These are phyloP conservation scores for Hemicordylus capensis DNA, from an alignment of 2,113 vertebrate species.

Conservation along the genomic window DNA sequence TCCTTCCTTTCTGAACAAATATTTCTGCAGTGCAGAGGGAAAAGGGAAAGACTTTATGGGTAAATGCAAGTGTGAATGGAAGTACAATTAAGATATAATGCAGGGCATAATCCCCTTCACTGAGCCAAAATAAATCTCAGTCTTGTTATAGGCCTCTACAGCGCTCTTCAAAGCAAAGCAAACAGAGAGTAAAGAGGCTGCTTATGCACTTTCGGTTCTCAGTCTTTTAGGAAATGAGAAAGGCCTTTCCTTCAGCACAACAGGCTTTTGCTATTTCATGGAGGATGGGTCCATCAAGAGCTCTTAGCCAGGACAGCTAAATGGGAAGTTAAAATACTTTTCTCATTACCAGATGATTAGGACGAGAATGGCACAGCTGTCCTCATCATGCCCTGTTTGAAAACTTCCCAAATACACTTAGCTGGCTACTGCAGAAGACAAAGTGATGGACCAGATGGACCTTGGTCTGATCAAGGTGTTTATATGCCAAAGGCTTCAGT, in stretches of 20 bases:
- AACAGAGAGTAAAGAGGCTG: neutral
- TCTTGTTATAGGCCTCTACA: neutral
- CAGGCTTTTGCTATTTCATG: neutral
- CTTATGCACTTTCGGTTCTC: neutral
- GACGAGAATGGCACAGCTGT: too few species aligned
- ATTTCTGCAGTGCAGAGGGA: neutral
- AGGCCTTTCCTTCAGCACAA: neutral
- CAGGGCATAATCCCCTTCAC: neutral
- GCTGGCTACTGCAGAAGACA: neutral
- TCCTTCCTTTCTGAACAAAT: too few species aligned
- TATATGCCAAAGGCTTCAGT: neutral
- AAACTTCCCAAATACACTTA: too few species aligned
- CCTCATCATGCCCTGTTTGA: too few species aligned
- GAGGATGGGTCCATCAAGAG: neutral
- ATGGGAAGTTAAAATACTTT: too few species aligned
- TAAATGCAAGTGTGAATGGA: neutral
- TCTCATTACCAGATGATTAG: too few species aligned
- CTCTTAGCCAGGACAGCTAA: neutral
- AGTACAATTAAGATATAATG: accelerated
- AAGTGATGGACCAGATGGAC: neutral
- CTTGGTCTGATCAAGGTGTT: neutral
- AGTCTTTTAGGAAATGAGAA: neutral
- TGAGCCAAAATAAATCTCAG: neutral
- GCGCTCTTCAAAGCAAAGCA: neutral
- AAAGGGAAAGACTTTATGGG: neutral